Evolutionary conservation across 2,797 vertebrate species (phyloP).

Genomic region (Acanthornis magna): DNA sequence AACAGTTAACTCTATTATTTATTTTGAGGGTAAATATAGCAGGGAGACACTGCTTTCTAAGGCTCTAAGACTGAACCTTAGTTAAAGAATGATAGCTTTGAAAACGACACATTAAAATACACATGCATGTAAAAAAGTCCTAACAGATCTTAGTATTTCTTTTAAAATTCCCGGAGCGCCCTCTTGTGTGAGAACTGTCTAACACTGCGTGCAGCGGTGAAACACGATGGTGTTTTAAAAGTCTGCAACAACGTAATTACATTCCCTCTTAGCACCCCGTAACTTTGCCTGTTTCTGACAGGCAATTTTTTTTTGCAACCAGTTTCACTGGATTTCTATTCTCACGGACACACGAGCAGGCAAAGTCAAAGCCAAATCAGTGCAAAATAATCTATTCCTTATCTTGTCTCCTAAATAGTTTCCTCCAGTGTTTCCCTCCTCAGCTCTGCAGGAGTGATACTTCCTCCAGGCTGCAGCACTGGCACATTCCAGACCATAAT

Average conservation of each 20-base stretch:
- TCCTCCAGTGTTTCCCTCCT: neutral
- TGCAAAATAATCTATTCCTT: neutral
- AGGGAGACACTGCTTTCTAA: neutral
- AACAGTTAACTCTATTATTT: neutral
- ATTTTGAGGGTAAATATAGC: neutral
- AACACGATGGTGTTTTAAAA: neutral
- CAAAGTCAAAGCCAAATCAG: slow-evolving; percentile 10
- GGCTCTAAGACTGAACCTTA: neutral
- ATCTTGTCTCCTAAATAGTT: neutral
- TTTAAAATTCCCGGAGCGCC: slow-evolving; percentile 70
- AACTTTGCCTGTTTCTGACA: neutral
- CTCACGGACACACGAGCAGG: neutral
- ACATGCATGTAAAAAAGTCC: neutral
- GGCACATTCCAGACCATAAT: neutral
- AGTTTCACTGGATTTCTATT: neutral
- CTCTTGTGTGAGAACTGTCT: slow-evolving; percentile 58
- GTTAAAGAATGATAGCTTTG: neutral
- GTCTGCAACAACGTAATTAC: neutral
- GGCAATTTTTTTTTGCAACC: neutral
- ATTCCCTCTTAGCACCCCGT: neutral
- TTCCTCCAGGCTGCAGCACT: slow-evolving; percentile 1
- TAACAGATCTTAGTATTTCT: neutral
- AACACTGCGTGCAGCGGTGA: fast-evolving
- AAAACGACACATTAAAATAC: neutral
- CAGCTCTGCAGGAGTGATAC: neutral